phyloP scores from a whole-genome alignment of 2,888 invertebrate genomes.

The Trachelus stipa region DNA sequence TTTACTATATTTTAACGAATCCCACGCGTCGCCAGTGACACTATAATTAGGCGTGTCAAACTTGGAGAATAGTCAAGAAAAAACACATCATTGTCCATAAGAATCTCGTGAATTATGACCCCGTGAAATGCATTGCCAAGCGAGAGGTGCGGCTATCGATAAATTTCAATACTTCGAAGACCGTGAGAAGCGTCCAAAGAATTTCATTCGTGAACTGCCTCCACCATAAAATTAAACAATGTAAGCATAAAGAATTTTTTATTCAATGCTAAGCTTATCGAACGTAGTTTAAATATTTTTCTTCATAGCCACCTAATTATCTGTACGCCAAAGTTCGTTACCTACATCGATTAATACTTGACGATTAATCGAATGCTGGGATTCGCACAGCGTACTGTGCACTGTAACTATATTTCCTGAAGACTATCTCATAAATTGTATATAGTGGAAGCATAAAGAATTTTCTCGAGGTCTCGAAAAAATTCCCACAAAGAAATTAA shows the following conservation, averaged over 20 bases:
- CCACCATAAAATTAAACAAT: not conserved
- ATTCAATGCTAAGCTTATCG: no score
- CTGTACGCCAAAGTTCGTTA: no score
- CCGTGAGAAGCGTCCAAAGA: not conserved
- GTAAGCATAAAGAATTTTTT: no score
- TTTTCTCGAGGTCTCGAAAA: not conserved
- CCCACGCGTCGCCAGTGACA: not conserved
- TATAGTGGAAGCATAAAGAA: not conserved
- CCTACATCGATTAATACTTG: no score
- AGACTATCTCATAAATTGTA: not conserved
- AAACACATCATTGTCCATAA: not conserved
- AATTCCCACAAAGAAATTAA: not conserved
- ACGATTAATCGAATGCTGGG: no score
- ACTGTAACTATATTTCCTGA: not conserved
- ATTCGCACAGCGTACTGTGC: not conserved
- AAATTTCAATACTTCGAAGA: not conserved
- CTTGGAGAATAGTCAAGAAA: not conserved
- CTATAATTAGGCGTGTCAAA: not conserved
- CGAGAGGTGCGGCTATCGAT: not conserved
- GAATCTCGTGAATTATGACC: not conserved
- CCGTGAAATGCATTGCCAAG: not conserved
- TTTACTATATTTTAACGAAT: not conserved
- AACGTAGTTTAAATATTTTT: no score
- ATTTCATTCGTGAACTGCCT: not conserved
- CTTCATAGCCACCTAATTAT: no score